Evolutionary conservation across 2,888 invertebrate species (phyloP).

Genomic region (Crepidodera aurea): DNA sequence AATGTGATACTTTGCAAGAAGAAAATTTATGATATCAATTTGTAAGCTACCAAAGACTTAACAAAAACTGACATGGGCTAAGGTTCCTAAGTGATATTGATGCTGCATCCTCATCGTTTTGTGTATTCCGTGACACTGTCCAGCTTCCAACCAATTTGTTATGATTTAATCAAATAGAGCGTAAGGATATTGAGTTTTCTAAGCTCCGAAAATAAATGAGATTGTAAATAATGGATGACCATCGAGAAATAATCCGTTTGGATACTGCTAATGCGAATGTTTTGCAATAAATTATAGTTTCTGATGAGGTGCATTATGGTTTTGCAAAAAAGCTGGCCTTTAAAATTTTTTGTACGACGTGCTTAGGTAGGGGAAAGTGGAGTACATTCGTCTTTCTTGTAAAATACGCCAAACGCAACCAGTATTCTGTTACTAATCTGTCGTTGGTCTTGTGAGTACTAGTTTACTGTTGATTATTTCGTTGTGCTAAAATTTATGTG

Average conservation of each 20-base stretch:
- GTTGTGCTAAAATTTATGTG: too few species aligned
- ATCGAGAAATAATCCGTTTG: not conserved
- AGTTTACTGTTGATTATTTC: too few species aligned
- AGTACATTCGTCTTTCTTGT: too few species aligned
- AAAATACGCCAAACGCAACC: too few species aligned
- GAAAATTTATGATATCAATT: conserved; percentile 27
- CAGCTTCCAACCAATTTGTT: conserved; percentile 24
- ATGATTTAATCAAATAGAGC: conserved; percentile 28
- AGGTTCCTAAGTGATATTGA: conserved; percentile 31
- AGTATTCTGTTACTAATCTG: too few species aligned
- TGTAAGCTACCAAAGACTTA: conserved; percentile 23
- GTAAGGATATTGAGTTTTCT: conserved; percentile 16
- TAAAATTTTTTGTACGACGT: too few species aligned
- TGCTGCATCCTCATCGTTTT: conserved; percentile 26
- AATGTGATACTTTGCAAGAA: conserved; percentile 5
- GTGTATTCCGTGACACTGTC: conserved; percentile 29
- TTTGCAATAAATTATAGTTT: too few species aligned
- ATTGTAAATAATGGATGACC: conserved; percentile 6
- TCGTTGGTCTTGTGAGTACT: too few species aligned
- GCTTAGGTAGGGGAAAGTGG: too few species aligned
- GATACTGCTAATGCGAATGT: not conserved
- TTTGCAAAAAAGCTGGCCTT: too few species aligned
- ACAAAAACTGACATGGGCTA: conserved; percentile 29
- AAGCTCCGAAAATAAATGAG: conserved; percentile 9
- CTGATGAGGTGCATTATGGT: too few species aligned